A percentile compares a stretch with the other conserved stretches of the same genome.
Evolutionary conservation across 92 coral and sea anemone genomes (phyloP).

Genomic region (Chrysogorgia sp.): DNA sequence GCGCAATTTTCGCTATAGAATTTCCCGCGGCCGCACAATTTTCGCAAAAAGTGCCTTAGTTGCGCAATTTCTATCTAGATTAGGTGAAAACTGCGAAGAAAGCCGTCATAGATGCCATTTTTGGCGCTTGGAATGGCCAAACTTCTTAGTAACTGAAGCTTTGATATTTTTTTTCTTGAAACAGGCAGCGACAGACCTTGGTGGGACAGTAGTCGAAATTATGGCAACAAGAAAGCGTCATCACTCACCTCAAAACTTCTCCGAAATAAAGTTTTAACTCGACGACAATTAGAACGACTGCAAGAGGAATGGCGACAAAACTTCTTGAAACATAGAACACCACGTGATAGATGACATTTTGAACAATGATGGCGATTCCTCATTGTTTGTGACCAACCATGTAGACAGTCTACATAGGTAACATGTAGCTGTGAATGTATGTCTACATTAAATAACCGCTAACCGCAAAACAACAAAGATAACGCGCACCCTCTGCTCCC

Average conservation of each 20-base stretch:
- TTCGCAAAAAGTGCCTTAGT: too few relatives aligned
- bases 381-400: too few relatives aligned
- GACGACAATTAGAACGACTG: slow-evolving; percentile 23
- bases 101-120: too few relatives aligned
- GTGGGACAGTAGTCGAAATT: slow-evolving; percentile 32
- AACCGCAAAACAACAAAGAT: too few relatives aligned
- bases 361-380: background rate
- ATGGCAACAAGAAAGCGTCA: slow-evolving; percentile 3
- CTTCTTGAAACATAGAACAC: slow-evolving; percentile 8
- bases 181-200: slow-evolving; percentile 14
- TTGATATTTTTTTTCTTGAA: background rate
- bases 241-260: slow-evolving; percentile 21
- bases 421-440: too few relatives aligned
- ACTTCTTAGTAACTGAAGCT: background rate
- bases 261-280: slow-evolving; percentile 30
- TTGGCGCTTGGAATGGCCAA: background rate
- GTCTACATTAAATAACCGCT: too few relatives aligned
- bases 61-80: too few relatives aligned
- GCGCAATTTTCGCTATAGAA: background rate
- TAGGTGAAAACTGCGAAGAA: background rate
- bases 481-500: too few relatives aligned
- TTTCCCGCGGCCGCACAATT: background rate
- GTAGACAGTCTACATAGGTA: too few relatives aligned
- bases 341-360: background rate
- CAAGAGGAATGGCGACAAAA: slow-evolving; percentile 36